These are phyloP conservation scores for Pelodiscus sinensis DNA, from an alignment of 2,113 vertebrate species.

Conservation along the genomic window DNA sequence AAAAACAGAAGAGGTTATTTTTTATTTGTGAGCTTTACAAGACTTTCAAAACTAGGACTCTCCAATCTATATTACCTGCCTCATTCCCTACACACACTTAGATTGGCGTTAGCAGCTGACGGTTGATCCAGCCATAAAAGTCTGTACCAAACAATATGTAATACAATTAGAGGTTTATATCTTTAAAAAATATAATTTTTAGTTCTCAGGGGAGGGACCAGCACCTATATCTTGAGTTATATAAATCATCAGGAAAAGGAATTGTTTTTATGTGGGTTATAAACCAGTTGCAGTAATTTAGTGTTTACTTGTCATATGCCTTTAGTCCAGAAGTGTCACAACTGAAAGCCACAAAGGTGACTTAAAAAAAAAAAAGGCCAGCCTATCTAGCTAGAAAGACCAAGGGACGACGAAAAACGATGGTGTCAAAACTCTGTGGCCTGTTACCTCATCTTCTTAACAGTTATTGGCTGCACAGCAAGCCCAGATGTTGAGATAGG, in stretches of 20 bases:
- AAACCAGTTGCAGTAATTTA: neutral
- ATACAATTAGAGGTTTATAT: neutral
- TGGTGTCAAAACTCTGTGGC: neutral
- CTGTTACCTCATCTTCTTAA: neutral
- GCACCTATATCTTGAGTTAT: fast-evolving
- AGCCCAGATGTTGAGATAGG: neutral
- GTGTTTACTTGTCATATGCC: neutral
- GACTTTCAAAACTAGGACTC: neutral
- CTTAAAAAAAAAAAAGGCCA: neutral
- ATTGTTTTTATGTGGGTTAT: neutral
- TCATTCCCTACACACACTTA: fast-evolving
- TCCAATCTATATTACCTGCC: neutral
- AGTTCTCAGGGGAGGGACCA: neutral
- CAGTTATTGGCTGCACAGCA: neutral
- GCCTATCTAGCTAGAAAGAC: neutral
- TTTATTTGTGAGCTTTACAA: neutral
- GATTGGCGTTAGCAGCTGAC: neutral
- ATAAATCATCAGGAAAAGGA: neutral
- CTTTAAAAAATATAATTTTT: neutral
- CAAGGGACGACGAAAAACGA: neutral
- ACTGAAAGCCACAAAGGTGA: neutral
- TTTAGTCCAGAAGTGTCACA: fast-evolving
- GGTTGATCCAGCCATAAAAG: neutral
- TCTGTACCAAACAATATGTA: neutral
- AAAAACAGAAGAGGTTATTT: neutral